A percentile compares a stretch with the other conserved stretches of the same genome.
phyloP scores from a whole-genome alignment of 2,113 vertebrate genomes.

The Chaetodon trifascialis region DNA sequence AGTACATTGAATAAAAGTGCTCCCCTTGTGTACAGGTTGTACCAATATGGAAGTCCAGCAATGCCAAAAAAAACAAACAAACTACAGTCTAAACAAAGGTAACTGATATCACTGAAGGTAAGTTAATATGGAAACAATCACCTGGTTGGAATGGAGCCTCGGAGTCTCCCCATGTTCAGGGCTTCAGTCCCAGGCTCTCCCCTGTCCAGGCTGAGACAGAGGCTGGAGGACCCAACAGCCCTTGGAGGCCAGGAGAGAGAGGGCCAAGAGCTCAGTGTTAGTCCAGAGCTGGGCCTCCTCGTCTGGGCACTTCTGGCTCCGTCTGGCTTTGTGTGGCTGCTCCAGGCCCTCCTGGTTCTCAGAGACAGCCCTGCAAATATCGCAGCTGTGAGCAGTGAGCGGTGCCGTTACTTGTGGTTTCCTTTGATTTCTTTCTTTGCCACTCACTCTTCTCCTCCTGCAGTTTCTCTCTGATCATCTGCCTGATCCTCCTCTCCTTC shows the following conservation, averaged over 20 bases:
- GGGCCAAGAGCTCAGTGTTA: constrained; percentile 38
- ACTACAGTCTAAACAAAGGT: no score
- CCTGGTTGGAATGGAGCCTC: constrained; percentile 40
- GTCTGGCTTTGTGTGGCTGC: constrained; percentile 65
- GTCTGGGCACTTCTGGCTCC: constrained; percentile 34
- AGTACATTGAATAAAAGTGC: background rate
- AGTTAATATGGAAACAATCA: background rate
- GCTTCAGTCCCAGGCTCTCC: background rate
- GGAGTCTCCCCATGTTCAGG: constrained; percentile 21
- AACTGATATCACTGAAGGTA: no score
- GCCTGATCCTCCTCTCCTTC: constrained; percentile 80
- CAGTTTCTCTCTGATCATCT: constrained; percentile 79
- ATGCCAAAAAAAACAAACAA: no score
- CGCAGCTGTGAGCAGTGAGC: background rate
- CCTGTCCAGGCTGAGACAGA: constrained; percentile 27
- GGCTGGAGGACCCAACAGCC: constrained; percentile 21
- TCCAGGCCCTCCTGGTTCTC: constrained; percentile 82
- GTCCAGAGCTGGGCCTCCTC: constrained; percentile 15
- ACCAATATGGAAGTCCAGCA: no score
- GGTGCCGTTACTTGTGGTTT: background rate
- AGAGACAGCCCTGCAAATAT: constrained; percentile 75
- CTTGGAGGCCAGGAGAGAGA: constrained; percentile 44
- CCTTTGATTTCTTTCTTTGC: background rate
- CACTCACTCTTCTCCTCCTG: constrained; percentile 85
- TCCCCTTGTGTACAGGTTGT: no score